A percentile compares a stretch with the other conserved stretches of the same genome.
Conservation (phyloP, 1,140 invertebrate genomes). For the Belonocnema kinseyi region DNA sequence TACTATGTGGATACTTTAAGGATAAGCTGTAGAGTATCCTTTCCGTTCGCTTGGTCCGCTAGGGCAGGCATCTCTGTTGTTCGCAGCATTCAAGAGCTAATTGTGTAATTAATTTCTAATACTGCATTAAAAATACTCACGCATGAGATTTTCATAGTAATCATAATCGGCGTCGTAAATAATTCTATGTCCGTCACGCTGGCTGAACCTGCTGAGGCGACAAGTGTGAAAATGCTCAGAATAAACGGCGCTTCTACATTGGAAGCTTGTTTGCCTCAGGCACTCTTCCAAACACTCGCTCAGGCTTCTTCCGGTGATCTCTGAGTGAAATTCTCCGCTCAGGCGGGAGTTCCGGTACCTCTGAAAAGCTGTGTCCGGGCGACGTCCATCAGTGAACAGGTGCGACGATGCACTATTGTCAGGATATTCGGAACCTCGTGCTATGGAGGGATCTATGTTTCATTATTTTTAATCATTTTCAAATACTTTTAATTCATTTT, state of each 20-base stretch:
- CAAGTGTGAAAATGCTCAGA: slow-evolving; percentile 90
- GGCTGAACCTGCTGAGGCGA: slow-evolving; percentile 89
- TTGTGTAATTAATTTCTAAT: neutral
- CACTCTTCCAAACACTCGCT: slow-evolving; percentile 94
- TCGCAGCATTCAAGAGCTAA: too few species aligned
- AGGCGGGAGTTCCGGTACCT: slow-evolving; percentile 89
- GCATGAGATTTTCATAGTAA: slow-evolving; percentile 94
- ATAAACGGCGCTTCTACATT: slow-evolving; percentile 91
- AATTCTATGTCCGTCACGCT: slow-evolving; percentile 90
- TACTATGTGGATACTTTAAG: too few species aligned
- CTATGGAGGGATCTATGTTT: slow-evolving; percentile 74
- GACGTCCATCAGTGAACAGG: slow-evolving; percentile 85
- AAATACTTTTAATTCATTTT: neutral
- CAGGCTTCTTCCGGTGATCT: slow-evolving; percentile 89
- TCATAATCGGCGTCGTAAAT: slow-evolving; percentile 93
- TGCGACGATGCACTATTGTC: slow-evolving; percentile 89
- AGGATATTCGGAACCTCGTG: slow-evolving; percentile 88
- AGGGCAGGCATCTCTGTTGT: too few species aligned
- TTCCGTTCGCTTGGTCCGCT: too few species aligned
- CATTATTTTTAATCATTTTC: slow-evolving; percentile 56
- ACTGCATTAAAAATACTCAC: slow-evolving; percentile 78
- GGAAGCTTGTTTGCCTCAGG: slow-evolving; percentile 89
- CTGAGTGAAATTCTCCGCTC: slow-evolving; percentile 91
- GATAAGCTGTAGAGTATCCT: too few species aligned
- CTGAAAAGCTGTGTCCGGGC: slow-evolving; percentile 92